Evolutionary conservation across 2,797 vertebrate genomes (phyloP).

Genomic region (Triplophysa bombifrons): DNA sequence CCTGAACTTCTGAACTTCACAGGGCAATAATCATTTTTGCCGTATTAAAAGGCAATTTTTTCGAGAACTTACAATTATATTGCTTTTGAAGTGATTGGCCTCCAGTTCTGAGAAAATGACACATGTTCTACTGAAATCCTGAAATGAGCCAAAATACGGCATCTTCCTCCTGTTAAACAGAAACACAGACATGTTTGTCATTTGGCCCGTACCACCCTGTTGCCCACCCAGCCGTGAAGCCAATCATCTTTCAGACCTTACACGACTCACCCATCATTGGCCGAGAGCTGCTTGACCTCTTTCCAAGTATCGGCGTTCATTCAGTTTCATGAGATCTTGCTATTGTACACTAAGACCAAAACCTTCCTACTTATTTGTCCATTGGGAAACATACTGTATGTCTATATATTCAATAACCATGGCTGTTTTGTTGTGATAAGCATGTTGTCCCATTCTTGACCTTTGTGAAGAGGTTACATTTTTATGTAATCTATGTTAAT

Average conservation of each 20-base stretch:
- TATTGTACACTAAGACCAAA: background rate
- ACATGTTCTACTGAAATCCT: background rate
- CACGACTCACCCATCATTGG: slow-evolving; percentile 57
- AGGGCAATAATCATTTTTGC: too few species aligned
- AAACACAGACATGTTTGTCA: background rate
- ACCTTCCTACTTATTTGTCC: background rate
- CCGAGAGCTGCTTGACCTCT: slow-evolving; percentile 12
- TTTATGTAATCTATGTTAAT: background rate
- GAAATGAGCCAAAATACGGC: background rate
- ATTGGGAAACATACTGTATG: background rate
- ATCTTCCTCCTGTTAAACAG: slow-evolving; percentile 1
- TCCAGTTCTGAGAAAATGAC: background rate
- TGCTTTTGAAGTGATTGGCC: background rate
- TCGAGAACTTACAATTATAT: background rate
- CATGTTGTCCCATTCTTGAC: background rate
- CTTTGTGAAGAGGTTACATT: background rate
- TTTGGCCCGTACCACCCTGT: background rate
- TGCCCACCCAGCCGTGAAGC: background rate
- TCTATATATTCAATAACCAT: too few species aligned
- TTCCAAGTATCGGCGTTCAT: background rate
- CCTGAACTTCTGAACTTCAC: too few species aligned
- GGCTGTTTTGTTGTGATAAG: background rate
- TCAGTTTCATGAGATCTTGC: background rate
- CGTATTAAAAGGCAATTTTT: too few species aligned
- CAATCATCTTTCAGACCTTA: slow-evolving; percentile 16